A percentile compares a stretch with the other conserved stretches of the same genome.
These are phyloP conservation scores for Heterocephalus glaber DNA, from an alignment of 2,113 vertebrate species.

Conservation along the genomic window DNA sequence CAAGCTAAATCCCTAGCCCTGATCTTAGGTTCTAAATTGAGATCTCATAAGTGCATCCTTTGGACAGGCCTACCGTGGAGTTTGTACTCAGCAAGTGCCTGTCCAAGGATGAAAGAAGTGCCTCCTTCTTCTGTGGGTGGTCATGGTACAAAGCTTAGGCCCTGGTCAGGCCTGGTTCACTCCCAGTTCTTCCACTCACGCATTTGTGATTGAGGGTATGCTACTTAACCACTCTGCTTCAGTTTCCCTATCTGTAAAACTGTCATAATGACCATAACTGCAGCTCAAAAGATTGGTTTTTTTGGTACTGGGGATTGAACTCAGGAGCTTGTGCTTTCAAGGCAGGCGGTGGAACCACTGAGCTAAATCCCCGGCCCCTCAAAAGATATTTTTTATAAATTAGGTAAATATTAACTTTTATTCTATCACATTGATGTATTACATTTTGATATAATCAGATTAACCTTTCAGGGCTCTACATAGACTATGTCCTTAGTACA, in stretches of 20 bases:
- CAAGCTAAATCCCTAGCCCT: no score
- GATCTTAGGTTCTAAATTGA: neutral
- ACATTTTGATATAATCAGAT: neutral
- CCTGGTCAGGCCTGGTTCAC: neutral
- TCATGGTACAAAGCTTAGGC: rapidly evolving
- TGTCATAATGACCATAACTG: neutral
- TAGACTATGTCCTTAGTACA: neutral
- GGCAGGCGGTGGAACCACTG: no score
- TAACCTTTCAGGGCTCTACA: neutral
- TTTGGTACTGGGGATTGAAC: no score
- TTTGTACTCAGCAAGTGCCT: no score
- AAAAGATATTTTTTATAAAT: neutral
- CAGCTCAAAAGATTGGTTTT: neutral
- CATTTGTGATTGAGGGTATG: neutral
- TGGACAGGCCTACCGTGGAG: no score
- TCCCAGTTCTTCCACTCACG: neutral
- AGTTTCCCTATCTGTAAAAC: neutral
- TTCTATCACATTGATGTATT: neutral
- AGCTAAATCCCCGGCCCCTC: no score
- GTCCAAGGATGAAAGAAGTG: no score
- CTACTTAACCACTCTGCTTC: neutral
- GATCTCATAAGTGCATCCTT: neutral
- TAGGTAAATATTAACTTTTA: neutral
- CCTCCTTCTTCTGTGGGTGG: neutral
- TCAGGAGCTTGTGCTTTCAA: no score